These are phyloP conservation scores for Peromyscus leucopus DNA, from an alignment of 2,113 vertebrate species.

Conservation along the genomic window DNA sequence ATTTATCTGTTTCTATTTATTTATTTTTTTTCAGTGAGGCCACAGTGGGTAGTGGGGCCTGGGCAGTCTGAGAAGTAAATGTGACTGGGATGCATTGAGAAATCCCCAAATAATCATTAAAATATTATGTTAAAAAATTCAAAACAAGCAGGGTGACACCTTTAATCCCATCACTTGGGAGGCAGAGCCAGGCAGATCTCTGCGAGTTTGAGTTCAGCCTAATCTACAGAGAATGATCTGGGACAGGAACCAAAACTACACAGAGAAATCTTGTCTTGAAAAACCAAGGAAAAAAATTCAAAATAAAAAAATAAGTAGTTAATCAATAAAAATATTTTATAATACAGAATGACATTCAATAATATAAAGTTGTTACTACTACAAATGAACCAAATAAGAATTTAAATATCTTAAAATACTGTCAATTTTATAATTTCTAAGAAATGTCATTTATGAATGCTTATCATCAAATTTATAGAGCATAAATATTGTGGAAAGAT, in stretches of 20 bases:
- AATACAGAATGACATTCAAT: slow-evolving; percentile 7
- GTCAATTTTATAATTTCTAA: neutral
- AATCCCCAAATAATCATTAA: neutral
- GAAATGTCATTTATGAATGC: neutral
- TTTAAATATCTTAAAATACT: neutral
- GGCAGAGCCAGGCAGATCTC: too few relatives aligned
- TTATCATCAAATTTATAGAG: neutral
- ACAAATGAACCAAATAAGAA: neutral
- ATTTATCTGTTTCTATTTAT: too few relatives aligned
- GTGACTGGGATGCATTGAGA: neutral
- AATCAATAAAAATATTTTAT: neutral
- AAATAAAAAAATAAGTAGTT: neutral
- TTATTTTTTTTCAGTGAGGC: too few relatives aligned
- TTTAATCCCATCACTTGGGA: too few relatives aligned
- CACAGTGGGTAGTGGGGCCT: too few relatives aligned
- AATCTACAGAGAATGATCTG: too few relatives aligned
- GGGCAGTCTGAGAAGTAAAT: neutral
- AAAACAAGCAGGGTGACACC: too few relatives aligned
- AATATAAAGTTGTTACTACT: neutral
- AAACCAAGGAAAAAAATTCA: neutral
- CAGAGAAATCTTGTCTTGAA: too few relatives aligned
- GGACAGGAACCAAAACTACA: too few relatives aligned
- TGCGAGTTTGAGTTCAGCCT: too few relatives aligned
- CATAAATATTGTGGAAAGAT: neutral
- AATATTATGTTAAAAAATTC: neutral